Evolutionary conservation across 2,888 invertebrate species (phyloP).

Genomic region (Tupiocoris notatus): DNA sequence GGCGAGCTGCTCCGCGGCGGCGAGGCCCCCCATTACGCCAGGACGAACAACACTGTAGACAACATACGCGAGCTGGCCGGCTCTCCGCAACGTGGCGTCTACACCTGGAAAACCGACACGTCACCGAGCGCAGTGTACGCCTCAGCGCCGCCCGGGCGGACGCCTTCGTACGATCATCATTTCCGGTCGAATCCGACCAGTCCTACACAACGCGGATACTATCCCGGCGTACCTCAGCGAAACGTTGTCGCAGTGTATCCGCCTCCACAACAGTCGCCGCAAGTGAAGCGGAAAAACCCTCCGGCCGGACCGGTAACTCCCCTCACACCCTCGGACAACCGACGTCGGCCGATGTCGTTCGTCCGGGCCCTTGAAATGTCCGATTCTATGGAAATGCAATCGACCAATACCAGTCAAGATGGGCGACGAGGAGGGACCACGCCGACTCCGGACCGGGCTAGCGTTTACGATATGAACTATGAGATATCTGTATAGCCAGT

Average conservation of each 20-base stretch:
- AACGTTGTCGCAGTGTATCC: conserved; percentile 72
- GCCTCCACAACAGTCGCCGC: conserved; percentile 58
- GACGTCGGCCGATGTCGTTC: conserved; percentile 79
- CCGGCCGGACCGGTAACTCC: conserved; percentile 52
- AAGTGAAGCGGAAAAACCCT: conserved; percentile 59
- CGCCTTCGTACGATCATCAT: conserved; percentile 54
- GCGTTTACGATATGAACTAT: conserved; percentile 92
- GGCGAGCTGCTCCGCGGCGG: conserved; percentile 72
- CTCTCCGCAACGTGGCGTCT: conserved; percentile 78
- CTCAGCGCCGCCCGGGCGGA: conserved; percentile 56
- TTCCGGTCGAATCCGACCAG: conserved; percentile 73
- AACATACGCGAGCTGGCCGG: conserved; percentile 86
- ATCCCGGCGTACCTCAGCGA: conserved; percentile 54
- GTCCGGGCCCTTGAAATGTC: conserved; percentile 87
- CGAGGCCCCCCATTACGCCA: conserved; percentile 59
- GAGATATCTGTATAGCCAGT: conserved; percentile 83
- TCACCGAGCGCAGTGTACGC: conserved; percentile 67
- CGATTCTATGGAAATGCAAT: conserved; percentile 76
- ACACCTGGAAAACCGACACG: conserved; percentile 72
- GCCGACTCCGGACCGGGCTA: conserved; percentile 77
- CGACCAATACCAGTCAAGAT: conserved; percentile 42
- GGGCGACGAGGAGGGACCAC: conserved; percentile 57
- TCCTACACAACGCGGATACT: conserved; percentile 62
- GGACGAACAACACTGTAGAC: conserved; percentile 75
- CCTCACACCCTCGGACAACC: conserved; percentile 55